These are phyloP conservation scores for Glyptemys insculpta DNA, from an alignment of 2,797 vertebrate species.

Conservation along the genomic window DNA sequence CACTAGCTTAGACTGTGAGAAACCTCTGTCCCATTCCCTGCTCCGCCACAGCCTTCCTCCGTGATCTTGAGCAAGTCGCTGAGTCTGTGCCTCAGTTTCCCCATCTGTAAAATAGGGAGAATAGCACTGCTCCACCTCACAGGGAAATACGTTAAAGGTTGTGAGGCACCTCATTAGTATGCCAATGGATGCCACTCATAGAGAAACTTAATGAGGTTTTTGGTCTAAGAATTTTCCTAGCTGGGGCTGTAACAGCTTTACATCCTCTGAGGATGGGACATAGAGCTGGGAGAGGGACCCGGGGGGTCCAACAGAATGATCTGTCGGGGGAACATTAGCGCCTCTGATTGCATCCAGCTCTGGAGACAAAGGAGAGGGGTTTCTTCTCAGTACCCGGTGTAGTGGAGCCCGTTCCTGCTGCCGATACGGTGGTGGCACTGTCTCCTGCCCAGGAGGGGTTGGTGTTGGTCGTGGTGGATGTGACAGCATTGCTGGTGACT, in stretches of 20 bases:
- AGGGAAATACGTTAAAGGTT: not conserved
- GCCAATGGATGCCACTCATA: not conserved
- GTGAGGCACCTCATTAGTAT: not conserved
- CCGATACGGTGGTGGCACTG: rapidly evolving
- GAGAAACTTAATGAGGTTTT: not conserved
- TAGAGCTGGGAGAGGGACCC: not conserved
- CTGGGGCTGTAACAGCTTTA: not conserved
- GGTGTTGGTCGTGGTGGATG: no score
- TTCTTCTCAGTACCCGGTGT: not conserved
- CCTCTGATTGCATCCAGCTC: not conserved
- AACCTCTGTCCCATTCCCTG: no score
- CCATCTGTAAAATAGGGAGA: no score
- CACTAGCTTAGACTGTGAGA: no score
- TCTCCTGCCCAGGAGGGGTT: not conserved
- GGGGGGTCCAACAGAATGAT: not conserved
- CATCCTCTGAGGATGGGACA: not conserved
- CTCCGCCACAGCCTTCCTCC: no score
- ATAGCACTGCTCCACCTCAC: no score
- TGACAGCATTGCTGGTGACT: not conserved
- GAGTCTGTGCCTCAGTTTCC: no score
- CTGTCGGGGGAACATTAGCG: not conserved
- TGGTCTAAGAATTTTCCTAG: not conserved
- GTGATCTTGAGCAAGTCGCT: no score
- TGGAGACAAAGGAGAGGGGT: not conserved
- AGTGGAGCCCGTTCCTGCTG: not conserved